phyloP scores from a whole-genome alignment of 2,113 vertebrate genomes.

The Gallinago media region DNA sequence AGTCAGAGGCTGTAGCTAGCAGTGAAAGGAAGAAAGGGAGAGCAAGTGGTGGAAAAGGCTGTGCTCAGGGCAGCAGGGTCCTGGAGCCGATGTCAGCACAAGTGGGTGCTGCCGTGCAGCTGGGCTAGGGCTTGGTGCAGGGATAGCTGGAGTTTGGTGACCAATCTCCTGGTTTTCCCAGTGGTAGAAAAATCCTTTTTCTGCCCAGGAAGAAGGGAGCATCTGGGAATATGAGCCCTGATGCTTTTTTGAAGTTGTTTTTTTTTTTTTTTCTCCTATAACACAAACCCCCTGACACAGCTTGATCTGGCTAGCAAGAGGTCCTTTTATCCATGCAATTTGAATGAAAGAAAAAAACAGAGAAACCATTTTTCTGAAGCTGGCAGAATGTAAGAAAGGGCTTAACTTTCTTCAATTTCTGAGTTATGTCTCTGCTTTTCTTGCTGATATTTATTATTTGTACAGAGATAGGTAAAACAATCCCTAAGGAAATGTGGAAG shows the following conservation, averaged over 20 bases:
- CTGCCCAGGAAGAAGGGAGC: not conserved
- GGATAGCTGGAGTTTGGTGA: not conserved
- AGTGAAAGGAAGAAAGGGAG: not conserved
- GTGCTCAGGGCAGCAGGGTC: not conserved
- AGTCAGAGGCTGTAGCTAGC: not conserved
- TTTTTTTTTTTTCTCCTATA: slow-evolving; percentile 7
- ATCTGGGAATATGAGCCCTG: not conserved
- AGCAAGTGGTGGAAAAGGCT: not conserved
- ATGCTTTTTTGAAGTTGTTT: not conserved
- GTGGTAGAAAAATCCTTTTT: not conserved
- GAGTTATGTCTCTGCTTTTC: slow-evolving; percentile 7
- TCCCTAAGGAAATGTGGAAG: slow-evolving; percentile 57
- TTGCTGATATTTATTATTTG: slow-evolving; percentile 53
- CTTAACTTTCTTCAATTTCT: slow-evolving; percentile 23
- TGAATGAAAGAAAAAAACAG: not conserved
- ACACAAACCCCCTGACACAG: not conserved
- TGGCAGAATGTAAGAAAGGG: not conserved
- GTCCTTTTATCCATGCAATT: slow-evolving; percentile 26
- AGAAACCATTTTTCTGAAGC: slow-evolving; percentile 16
- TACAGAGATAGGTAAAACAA: slow-evolving; percentile 45
- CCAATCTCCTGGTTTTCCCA: fast-evolving
- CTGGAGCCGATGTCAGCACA: not conserved
- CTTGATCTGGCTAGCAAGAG: not conserved
- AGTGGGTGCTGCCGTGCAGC: not conserved
- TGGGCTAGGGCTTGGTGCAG: fast-evolving